These are phyloP conservation scores for Seriola rivoliana DNA, from an alignment of 2,113 vertebrate genomes.

Conservation along the genomic window DNA sequence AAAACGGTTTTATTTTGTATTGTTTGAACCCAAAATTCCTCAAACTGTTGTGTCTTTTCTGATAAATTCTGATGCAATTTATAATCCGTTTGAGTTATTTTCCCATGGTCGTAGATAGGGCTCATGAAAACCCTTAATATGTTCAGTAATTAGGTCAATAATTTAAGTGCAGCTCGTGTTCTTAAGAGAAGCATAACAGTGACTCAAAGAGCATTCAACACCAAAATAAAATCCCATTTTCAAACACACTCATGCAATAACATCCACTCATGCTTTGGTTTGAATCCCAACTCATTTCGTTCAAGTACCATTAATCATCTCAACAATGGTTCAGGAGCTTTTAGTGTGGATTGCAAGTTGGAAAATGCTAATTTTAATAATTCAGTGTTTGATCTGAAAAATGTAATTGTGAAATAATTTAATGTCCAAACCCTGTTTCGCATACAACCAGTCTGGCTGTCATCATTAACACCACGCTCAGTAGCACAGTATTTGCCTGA, in stretches of 20 bases:
- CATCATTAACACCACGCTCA: slow-evolving; percentile 29
- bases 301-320: slow-evolving; percentile 49
- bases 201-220: slow-evolving; percentile 12
- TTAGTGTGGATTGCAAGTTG: slow-evolving; percentile 24
- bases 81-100: background rate
- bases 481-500: slow-evolving; percentile 21
- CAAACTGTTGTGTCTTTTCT: background rate
- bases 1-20: background rate
- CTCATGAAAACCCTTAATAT: slow-evolving; percentile 12
- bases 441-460: slow-evolving; percentile 10
- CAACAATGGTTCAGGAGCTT: slow-evolving; percentile 35
- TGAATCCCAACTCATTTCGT: slow-evolving; percentile 49
- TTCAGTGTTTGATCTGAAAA: slow-evolving; percentile 51
- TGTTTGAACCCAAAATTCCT: background rate
- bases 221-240: slow-evolving; percentile 27
- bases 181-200: slow-evolving; percentile 17
- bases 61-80: background rate
- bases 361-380: slow-evolving; percentile 61
- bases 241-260: slow-evolving; percentile 11
- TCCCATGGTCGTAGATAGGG: background rate
- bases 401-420: slow-evolving; percentile 41
- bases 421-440: slow-evolving; percentile 21
- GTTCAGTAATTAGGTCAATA: slow-evolving; percentile 32
- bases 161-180: slow-evolving; percentile 21
- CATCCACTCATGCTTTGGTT: slow-evolving; percentile 13